Percentiles rank a stretch among this genome's conserved stretches.
Conservation (phyloP, 2,113 vertebrate genomes). For the Rhombomys opimus region DNA sequence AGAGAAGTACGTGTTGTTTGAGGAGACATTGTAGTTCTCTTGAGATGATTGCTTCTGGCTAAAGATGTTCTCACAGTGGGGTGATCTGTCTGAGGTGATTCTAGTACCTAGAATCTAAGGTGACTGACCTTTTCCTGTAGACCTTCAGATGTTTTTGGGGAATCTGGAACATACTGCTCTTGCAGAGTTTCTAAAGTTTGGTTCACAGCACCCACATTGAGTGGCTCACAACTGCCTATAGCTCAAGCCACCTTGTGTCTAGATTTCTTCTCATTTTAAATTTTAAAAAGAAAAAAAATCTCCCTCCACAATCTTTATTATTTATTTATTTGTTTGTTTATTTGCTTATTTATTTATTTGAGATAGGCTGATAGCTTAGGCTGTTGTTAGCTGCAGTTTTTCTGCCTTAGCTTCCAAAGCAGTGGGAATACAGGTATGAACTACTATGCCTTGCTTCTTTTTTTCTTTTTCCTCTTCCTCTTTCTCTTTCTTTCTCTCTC, state of each 20-base stretch:
- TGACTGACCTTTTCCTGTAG: not conserved
- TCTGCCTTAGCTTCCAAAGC: not conserved
- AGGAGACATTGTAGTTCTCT: not conserved
- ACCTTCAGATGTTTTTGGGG: not conserved
- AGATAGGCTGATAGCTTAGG: not conserved
- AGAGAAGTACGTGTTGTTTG: not conserved
- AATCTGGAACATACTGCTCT: not conserved
- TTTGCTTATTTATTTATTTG: not conserved
- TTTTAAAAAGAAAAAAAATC: not conserved
- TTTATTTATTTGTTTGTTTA: too few species aligned
- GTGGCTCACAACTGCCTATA: not conserved
- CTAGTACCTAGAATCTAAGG: not conserved
- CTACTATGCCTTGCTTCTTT: not conserved
- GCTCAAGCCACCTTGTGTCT: not conserved
- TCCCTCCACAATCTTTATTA: too few species aligned
- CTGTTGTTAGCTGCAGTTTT: not conserved
- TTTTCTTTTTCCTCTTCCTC: too few species aligned
- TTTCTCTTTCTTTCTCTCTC: not conserved
- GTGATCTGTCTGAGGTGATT: not conserved
- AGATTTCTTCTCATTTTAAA: not conserved
- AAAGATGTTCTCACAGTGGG: not conserved
- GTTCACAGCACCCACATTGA: not conserved
- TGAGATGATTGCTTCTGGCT: not conserved
- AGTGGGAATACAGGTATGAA: not conserved
- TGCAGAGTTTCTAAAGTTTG: not conserved